These are phyloP conservation scores for Nasonia giraulti DNA, from an alignment of 1,140 invertebrate species.

Conservation along the genomic window DNA sequence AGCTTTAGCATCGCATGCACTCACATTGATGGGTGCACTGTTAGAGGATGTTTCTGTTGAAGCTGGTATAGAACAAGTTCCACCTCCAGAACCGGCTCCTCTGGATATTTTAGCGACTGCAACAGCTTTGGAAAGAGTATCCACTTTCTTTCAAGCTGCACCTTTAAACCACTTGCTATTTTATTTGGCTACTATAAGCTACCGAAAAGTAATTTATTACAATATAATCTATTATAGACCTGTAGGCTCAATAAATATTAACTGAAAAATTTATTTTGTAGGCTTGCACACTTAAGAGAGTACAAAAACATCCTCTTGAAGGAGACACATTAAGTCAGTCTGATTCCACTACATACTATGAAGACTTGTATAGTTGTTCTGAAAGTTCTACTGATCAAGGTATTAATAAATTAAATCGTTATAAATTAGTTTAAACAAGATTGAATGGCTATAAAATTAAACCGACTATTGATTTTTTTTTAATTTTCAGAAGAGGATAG, in stretches of 20 bases:
- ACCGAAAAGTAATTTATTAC: slow-evolving; percentile 82
- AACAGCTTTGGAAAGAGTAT: slow-evolving; percentile 81
- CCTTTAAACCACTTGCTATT: slow-evolving; percentile 88
- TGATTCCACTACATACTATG: slow-evolving; percentile 94
- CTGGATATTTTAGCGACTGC: slow-evolving; percentile 78
- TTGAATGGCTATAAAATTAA: not conserved
- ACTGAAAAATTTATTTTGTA: slow-evolving; percentile 55
- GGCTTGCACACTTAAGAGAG: slow-evolving; percentile 87
- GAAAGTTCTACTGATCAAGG: slow-evolving; percentile 92
- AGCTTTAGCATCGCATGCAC: slow-evolving; percentile 84
- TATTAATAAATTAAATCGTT: slow-evolving; percentile 62
- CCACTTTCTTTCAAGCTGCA: slow-evolving; percentile 79
- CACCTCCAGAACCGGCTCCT: slow-evolving; percentile 74
- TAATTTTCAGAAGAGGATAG: slow-evolving; percentile 81
- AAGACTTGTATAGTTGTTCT: slow-evolving; percentile 92
- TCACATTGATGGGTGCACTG: slow-evolving; percentile 78
- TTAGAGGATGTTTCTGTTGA: slow-evolving; percentile 77
- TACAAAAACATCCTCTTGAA: slow-evolving; percentile 85
- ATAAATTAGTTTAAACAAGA: not conserved
- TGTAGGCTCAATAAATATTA: slow-evolving; percentile 7
- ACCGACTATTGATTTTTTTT: slow-evolving; percentile 16
- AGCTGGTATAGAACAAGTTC: slow-evolving; percentile 65
- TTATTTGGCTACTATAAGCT: slow-evolving; percentile 89
- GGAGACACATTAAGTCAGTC: slow-evolving; percentile 89
- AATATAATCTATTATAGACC: not conserved